Conservation (phyloP, 2,797 vertebrate species). For the Botia kubotai region DNA sequence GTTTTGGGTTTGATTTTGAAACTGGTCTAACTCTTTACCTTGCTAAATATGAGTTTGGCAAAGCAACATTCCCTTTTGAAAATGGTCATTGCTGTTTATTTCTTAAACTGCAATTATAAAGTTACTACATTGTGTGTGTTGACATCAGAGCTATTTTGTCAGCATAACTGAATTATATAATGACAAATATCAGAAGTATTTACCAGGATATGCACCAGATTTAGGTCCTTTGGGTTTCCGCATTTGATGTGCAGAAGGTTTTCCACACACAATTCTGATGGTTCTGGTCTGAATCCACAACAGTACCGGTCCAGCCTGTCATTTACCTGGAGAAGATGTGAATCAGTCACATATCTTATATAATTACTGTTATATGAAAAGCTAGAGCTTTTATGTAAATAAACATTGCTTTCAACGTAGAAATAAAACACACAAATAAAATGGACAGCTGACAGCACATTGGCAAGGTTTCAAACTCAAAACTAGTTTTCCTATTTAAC, state of each 20-base stretch:
- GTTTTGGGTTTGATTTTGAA: neutral
- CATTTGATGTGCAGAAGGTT: slow-evolving; percentile 88
- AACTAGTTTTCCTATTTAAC: neutral
- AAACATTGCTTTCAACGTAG: neutral
- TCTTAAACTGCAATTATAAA: no score
- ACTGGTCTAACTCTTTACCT: neutral
- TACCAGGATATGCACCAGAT: slow-evolving; percentile 95
- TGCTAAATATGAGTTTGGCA: neutral
- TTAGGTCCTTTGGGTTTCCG: slow-evolving; percentile 78
- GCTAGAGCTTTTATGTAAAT: neutral
- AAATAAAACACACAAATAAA: neutral
- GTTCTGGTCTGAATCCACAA: slow-evolving; percentile 90
- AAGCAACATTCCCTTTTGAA: no score
- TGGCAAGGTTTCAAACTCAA: neutral
- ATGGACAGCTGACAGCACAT: neutral
- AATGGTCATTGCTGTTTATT: no score
- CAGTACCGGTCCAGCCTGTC: slow-evolving; percentile 95
- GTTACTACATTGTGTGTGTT: neutral
- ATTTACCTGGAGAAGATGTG: slow-evolving; percentile 79
- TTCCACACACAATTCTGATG: slow-evolving; percentile 86
- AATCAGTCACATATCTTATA: neutral
- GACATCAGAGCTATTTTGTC: neutral
- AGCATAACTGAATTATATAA: neutral
- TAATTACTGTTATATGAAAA: neutral
- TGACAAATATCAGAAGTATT: neutral